phyloP scores from a whole-genome alignment of 2,888 invertebrate genomes.

The Parthenolecanium corni region DNA sequence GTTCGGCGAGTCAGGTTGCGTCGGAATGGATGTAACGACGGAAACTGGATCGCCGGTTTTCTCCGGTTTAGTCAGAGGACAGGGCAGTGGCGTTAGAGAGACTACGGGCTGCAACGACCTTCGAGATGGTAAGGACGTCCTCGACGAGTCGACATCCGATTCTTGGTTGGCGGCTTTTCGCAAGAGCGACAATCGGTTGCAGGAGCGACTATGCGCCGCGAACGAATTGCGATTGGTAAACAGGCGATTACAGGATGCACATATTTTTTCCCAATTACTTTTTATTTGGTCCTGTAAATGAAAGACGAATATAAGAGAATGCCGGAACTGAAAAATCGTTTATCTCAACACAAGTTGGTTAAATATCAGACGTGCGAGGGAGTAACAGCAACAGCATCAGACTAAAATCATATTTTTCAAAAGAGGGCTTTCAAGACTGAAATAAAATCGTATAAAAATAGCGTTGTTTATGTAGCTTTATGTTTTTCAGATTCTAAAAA shows the following conservation, averaged over 20 bases:
- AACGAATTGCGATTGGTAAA: background rate
- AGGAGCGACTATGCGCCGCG: background rate
- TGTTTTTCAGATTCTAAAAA: too few species aligned
- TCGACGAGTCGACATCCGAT: background rate
- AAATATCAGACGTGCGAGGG: too few species aligned
- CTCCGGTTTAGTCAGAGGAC: background rate
- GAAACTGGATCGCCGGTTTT: background rate
- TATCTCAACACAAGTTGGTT: too few species aligned
- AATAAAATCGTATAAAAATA: too few species aligned
- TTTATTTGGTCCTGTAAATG: background rate
- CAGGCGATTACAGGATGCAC: background rate
- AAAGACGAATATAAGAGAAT: background rate
- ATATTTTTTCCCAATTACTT: background rate
- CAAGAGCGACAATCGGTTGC: background rate
- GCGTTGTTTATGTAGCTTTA: too few species aligned
- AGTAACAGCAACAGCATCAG: too few species aligned
- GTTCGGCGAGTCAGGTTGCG: background rate
- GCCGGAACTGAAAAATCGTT: too few species aligned
- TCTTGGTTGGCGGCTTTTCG: background rate
- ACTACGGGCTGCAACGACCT: slow-evolving; percentile 4
- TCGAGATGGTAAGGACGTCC: background rate
- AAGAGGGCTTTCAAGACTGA: too few species aligned
- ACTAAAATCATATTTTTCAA: too few species aligned
- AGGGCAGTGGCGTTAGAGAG: slow-evolving; percentile 8
- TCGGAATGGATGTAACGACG: background rate